These are phyloP conservation scores for Eremophila alpestris DNA, from an alignment of 2,797 vertebrate genomes.

Conservation along the genomic window DNA sequence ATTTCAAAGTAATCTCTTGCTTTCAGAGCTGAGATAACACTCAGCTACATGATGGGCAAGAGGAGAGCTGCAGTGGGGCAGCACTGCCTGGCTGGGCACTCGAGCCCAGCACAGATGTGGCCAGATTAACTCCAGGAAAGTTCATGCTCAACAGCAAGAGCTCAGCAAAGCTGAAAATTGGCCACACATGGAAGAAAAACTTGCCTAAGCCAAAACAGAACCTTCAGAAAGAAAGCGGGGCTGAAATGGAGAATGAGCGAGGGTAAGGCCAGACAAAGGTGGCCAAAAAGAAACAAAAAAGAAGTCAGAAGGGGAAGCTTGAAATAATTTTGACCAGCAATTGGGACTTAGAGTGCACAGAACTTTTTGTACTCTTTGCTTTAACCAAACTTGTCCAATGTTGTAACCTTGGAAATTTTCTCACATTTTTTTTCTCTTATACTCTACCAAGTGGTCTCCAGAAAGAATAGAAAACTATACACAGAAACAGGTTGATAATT, in stretches of 20 bases:
- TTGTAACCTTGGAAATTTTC: background rate
- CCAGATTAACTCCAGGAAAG: background rate
- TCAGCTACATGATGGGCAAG: rapidly evolving
- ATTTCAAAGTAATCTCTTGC: slow-evolving; percentile 35
- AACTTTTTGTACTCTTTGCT: background rate
- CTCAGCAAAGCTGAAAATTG: background rate
- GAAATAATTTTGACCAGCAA: background rate
- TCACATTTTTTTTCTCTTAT: background rate
- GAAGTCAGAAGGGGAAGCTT: background rate
- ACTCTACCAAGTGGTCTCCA: background rate
- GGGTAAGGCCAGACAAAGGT: background rate
- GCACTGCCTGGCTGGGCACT: background rate
- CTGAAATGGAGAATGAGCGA: background rate
- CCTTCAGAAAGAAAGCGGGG: background rate
- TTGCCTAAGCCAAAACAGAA: background rate
- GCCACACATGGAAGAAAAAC: background rate
- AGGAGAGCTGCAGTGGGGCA: background rate
- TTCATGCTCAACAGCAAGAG: background rate
- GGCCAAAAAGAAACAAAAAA: background rate
- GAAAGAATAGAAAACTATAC: background rate
- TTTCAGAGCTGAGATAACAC: background rate
- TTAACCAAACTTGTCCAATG: background rate
- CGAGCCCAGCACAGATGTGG: background rate
- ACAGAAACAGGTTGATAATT: background rate
- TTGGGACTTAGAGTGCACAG: background rate